Conservation (phyloP, 2,797 vertebrate species). For the Acomys russatus region DNA sequence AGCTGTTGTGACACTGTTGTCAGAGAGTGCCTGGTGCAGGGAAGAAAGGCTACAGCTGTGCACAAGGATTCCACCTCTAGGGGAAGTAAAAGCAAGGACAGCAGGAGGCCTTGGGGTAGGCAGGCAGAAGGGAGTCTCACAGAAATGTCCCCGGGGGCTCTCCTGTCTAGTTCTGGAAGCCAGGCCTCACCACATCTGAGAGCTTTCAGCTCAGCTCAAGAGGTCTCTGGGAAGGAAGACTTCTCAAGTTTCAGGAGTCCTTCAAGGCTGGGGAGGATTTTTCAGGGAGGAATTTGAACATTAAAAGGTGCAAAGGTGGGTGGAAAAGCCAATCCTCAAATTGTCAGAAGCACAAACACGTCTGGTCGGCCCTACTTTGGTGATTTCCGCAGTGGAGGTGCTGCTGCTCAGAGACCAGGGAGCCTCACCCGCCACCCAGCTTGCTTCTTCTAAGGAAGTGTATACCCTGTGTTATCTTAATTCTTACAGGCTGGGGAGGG, state of each 20-base stretch:
- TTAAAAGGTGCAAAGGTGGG: constrained; percentile 83
- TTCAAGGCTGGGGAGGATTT: constrained; percentile 78
- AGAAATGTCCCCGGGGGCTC: neutral
- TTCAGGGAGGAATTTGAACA: constrained; percentile 82
- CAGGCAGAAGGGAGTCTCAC: neutral
- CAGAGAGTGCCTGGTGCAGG: constrained; percentile 28
- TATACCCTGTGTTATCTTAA: constrained; percentile 46
- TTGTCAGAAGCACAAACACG: constrained; percentile 74
- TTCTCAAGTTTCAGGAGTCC: constrained; percentile 85
- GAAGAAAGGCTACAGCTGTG: constrained; percentile 19
- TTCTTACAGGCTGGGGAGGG: constrained; percentile 55
- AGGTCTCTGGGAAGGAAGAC: constrained; percentile 66
- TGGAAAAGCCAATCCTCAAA: constrained; percentile 80
- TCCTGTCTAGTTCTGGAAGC: constrained; percentile 11
- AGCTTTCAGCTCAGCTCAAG: constrained; percentile 69
- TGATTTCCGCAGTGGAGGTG: constrained; percentile 48
- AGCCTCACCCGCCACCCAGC: neutral
- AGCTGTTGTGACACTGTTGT: constrained; percentile 66
- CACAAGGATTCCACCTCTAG: neutral
- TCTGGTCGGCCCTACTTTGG: constrained; percentile 72
- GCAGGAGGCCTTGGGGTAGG: neutral
- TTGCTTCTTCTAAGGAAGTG: constrained; percentile 55
- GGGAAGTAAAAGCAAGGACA: constrained; percentile 35
- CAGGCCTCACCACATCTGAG: constrained; percentile 79
- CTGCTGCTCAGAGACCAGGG: constrained; percentile 19